phyloP scores from a whole-genome alignment of 2,797 vertebrate species.

The Coracias cyanogaster region DNA sequence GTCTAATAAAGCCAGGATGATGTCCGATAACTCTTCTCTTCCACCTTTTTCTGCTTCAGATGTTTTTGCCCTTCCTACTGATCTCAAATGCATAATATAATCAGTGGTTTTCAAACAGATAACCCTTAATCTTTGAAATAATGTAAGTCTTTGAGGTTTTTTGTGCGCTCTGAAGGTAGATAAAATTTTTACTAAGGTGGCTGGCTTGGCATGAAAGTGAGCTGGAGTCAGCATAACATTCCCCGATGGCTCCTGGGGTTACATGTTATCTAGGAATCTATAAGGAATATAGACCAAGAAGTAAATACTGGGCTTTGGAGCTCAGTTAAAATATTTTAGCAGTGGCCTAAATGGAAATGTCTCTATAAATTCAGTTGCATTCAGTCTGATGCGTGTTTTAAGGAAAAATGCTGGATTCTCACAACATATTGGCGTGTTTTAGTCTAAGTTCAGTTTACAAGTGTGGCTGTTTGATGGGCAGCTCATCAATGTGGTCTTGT shows the following conservation, averaged over 20 bases:
- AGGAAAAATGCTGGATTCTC: not conserved
- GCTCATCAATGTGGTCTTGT: not conserved
- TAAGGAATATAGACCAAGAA: not conserved
- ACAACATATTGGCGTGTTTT: not conserved
- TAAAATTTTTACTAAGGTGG: not conserved
- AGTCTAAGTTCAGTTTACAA: not conserved
- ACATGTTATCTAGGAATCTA: slow-evolving; percentile 42
- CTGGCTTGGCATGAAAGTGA: not conserved
- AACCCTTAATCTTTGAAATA: slow-evolving; percentile 17
- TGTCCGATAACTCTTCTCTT: not conserved
- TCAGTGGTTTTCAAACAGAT: slow-evolving; percentile 22
- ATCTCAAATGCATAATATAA: not conserved
- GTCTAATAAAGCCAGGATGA: not conserved
- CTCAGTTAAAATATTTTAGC: slow-evolving; percentile 28
- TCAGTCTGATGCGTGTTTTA: not conserved
- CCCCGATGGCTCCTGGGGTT: slow-evolving; percentile 16
- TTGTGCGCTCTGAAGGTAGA: not conserved
- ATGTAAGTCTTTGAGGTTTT: slow-evolving; percentile 13
- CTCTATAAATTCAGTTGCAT: not conserved
- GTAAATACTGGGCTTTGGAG: slow-evolving; percentile 29
- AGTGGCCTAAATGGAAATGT: not conserved
- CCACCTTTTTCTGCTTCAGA: not conserved
- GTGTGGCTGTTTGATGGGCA: not conserved
- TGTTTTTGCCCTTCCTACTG: not conserved
- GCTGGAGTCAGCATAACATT: not conserved